Evolutionary conservation across 2,113 vertebrate species (phyloP).

Genomic region (Cryptomyrus ogoouensis): DNA sequence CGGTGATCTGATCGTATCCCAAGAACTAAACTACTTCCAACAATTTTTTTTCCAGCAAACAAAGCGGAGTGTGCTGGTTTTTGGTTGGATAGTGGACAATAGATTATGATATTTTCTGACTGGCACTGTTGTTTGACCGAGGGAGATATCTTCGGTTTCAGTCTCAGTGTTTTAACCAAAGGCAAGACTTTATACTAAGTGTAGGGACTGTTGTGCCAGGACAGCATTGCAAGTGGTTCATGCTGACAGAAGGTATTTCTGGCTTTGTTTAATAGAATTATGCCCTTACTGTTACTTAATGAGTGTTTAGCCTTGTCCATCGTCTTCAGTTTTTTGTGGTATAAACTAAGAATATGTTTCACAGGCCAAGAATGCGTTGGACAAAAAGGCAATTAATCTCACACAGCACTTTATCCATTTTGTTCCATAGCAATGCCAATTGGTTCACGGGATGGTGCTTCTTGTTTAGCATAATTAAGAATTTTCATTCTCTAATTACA

Average conservation of each 20-base stretch:
- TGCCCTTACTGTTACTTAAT: neutral
- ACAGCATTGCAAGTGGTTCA: neutral
- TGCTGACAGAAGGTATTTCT: neutral
- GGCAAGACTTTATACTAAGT: neutral
- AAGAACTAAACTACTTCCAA: neutral
- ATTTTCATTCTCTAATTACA: neutral
- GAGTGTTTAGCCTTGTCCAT: neutral
- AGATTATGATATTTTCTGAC: neutral
- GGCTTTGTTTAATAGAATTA: neutral
- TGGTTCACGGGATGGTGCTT: conserved; percentile 35
- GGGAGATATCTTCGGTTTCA: neutral
- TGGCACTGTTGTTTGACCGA: neutral
- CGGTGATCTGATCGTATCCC: neutral
- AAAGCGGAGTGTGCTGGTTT: neutral
- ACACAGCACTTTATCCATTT: conserved; percentile 29
- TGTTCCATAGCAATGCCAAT: conserved; percentile 37
- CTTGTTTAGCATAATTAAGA: conserved; percentile 12
- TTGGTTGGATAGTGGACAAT: neutral
- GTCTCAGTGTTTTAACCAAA: neutral
- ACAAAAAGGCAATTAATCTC: conserved; percentile 16
- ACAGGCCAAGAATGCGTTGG: conserved; percentile 14
- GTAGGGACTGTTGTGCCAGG: neutral
- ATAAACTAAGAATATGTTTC: conserved; percentile 13
- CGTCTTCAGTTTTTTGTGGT: neutral
- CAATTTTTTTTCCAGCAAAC: neutral